A percentile compares a stretch with the other conserved stretches of the same genome.
Conservation (phyloP, 1,140 invertebrate genomes). For the Heliconius congener region DNA sequence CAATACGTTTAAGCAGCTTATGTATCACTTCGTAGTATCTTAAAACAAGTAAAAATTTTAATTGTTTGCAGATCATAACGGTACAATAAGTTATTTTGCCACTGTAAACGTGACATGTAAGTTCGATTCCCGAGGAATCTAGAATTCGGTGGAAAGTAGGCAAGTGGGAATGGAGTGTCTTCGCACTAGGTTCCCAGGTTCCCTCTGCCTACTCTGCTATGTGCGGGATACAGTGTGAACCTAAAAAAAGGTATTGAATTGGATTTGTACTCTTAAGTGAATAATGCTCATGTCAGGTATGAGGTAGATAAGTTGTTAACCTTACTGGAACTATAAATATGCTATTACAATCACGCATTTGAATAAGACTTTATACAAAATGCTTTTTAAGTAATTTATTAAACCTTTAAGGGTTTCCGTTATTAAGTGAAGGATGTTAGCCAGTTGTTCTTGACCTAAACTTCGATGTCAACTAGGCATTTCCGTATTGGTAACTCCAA, state of each 20-base stretch:
- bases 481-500: constrained; percentile 30
- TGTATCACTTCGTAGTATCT: neutral
- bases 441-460: constrained; percentile 67
- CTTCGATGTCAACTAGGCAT: constrained; percentile 27
- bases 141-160: too few relatives aligned
- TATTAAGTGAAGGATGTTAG: constrained; percentile 49
- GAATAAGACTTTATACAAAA: constrained; percentile 36
- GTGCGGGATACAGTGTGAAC: too few relatives aligned
- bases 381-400: constrained; percentile 43
- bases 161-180: too few relatives aligned
- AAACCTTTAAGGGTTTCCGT: constrained; percentile 55
- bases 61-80: neutral
- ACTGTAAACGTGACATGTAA: too few relatives aligned
- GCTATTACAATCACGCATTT: constrained; percentile 38
- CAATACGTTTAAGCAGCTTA: neutral
- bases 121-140: too few relatives aligned
- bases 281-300: constrained; percentile 15
- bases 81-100: neutral
- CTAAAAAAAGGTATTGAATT: neutral
- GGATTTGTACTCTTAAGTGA: constrained; percentile 2
- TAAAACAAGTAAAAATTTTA: neutral
- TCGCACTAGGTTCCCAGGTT: too few relatives aligned
- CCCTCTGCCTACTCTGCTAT: too few relatives aligned
- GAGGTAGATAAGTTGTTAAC: constrained; percentile 14
- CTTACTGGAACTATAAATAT: constrained; percentile 29